Percentiles rank a stretch among this genome's conserved stretches.
Evolutionary conservation across 2,113 vertebrate species (phyloP).

Genomic region (Cathartes aura): DNA sequence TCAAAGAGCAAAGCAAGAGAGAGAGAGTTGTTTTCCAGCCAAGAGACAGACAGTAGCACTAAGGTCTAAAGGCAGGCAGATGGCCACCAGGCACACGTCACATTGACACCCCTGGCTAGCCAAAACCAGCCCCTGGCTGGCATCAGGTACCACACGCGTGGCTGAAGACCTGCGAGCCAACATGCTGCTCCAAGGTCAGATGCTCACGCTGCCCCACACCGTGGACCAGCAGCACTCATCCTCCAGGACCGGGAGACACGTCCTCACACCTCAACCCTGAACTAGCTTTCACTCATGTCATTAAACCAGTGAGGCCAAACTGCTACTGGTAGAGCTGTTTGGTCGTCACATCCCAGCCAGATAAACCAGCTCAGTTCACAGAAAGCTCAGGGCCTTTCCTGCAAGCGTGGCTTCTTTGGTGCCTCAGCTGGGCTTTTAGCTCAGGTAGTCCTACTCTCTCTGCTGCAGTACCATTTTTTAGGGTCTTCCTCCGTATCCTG

Average conservation of each 20-base stretch:
- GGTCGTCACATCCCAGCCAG: background rate
- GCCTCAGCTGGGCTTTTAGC: background rate
- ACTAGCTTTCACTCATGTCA: background rate
- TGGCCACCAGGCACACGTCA: background rate
- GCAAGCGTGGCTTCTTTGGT: background rate
- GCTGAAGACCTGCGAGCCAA: background rate
- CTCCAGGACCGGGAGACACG: rapidly evolving
- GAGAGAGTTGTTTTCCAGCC: background rate
- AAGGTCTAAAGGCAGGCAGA: background rate
- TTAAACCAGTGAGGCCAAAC: background rate
- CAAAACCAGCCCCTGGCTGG: background rate
- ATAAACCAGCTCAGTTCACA: background rate
- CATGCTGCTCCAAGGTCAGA: background rate
- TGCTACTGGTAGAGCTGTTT: background rate
- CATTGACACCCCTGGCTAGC: background rate
- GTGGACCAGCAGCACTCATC: background rate
- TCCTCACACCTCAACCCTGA: background rate
- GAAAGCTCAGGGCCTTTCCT: background rate
- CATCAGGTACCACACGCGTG: background rate
- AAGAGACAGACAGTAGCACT: background rate
- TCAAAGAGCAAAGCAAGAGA: background rate
- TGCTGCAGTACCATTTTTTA: background rate
- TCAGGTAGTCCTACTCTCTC: background rate
- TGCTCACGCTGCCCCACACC: rapidly evolving
- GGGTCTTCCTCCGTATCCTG: background rate